A percentile compares a stretch with the other conserved stretches of the same genome.
Evolutionary conservation across 1,140 invertebrate species (phyloP).

Genomic region (Drosophila melanica): DNA sequence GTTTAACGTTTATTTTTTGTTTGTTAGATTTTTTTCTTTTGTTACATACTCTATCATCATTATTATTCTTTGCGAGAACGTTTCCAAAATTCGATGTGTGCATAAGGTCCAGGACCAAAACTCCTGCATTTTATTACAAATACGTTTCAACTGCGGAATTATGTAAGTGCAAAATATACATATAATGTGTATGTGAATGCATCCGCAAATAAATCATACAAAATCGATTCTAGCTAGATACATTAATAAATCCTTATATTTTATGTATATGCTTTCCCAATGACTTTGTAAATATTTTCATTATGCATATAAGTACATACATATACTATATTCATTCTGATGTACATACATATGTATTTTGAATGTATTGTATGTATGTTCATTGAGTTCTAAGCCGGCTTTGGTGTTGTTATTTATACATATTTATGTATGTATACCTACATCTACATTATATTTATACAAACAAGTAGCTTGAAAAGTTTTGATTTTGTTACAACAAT

Average conservation of each 20-base stretch:
- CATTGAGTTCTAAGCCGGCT: conserved; percentile 51
- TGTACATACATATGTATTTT: conserved; percentile 3
- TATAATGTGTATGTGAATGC: conserved; percentile 14
- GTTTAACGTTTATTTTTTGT: conserved; percentile 32
- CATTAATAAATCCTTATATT: conserved; percentile 17
- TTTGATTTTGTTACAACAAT: conserved; percentile 62
- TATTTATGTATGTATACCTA: conserved; percentile 34
- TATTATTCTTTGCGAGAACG: conserved; percentile 34
- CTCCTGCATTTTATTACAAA: conserved; percentile 16
- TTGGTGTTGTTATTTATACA: conserved; percentile 70
- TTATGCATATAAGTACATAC: conserved; percentile 21
- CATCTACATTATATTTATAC: conserved; percentile 41
- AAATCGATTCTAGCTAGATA: conserved; percentile 37
- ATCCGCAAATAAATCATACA: conserved; percentile 29
- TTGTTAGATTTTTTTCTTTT: conserved; percentile 28
- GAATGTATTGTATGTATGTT: conserved; percentile 1
- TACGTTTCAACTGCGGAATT: background rate
- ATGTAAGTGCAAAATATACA: conserved; percentile 14
- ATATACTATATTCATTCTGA: conserved; percentile 13
- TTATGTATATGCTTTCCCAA: conserved; percentile 31
- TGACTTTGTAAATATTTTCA: conserved; percentile 47
- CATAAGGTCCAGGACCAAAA: conserved; percentile 56
- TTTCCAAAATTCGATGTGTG: conserved; percentile 43
- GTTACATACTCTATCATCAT: conserved; percentile 39
- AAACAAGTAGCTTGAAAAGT: conserved; percentile 49